Conservation (phyloP, 1,140 invertebrate species). For the Halyomorpha halys region DNA sequence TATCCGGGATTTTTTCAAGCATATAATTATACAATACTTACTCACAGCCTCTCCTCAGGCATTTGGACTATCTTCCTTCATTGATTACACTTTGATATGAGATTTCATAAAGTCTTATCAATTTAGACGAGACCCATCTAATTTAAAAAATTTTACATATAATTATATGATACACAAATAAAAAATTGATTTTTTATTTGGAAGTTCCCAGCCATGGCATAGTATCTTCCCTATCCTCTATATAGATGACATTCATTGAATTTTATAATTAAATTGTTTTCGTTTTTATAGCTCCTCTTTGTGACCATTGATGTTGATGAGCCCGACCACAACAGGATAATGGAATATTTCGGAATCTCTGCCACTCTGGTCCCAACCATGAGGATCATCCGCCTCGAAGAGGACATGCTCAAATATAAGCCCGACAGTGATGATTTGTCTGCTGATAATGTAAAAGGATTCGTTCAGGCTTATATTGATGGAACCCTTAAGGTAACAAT, state of each 20-base stretch:
- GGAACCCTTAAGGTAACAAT: slow-evolving; percentile 70
- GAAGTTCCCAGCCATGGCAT: too few species aligned
- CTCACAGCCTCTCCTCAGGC: too few species aligned
- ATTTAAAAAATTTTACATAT: too few species aligned
- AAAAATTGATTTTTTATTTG: too few species aligned
- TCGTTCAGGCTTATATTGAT: slow-evolving; percentile 78
- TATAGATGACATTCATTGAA: background rate
- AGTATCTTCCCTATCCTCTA: background rate
- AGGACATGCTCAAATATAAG: slow-evolving; percentile 98
- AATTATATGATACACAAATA: too few species aligned
- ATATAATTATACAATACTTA: too few species aligned
- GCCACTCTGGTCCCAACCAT: slow-evolving; percentile 83
- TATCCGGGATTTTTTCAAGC: too few species aligned
- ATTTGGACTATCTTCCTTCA: too few species aligned
- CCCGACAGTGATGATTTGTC: slow-evolving; percentile 68
- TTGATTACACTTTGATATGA: too few species aligned
- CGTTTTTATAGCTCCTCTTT: slow-evolving; percentile 59
- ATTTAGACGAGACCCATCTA: too few species aligned
- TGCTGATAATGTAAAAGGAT: slow-evolving; percentile 65
- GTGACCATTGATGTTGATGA: slow-evolving; percentile 92
- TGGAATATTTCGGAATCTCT: slow-evolving; percentile 99
- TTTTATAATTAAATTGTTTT: slow-evolving; percentile 7
- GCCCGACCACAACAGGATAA: slow-evolving; percentile 90
- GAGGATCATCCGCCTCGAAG: slow-evolving; percentile 85
- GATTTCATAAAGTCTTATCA: too few species aligned